These are phyloP conservation scores for Meloidogyne chitwoodi DNA, from an alignment of 1,140 invertebrate species.

Conservation along the genomic window DNA sequence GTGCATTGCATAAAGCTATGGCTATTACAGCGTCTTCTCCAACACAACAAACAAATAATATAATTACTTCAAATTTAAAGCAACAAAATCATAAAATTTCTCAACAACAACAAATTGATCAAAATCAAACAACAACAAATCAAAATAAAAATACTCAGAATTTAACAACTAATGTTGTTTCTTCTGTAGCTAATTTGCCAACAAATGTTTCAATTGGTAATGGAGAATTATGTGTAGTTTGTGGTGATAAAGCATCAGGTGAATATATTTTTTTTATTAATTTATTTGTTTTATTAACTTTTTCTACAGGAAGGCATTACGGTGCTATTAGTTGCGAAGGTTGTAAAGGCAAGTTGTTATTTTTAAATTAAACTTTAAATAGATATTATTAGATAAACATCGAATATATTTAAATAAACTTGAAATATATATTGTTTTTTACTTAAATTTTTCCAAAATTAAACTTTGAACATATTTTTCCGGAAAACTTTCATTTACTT, in stretches of 20 bases:
- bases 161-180: neutral
- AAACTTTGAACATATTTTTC: neutral
- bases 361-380: too few species aligned
- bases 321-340: constrained; percentile 66
- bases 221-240: constrained; percentile 34
- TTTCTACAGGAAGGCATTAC: constrained; percentile 28
- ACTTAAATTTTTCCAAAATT: too few species aligned
- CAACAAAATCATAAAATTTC: neutral
- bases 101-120: neutral
- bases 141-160: neutral
- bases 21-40: neutral
- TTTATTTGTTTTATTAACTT: neutral
- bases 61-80: neutral
- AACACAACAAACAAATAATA: neutral
- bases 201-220: constrained; percentile 5
- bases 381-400: too few species aligned
- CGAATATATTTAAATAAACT: neutral
- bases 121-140: neutral
- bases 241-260: constrained; percentile 38
- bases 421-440: neutral
- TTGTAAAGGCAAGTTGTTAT: constrained; percentile 70
- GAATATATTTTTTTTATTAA: neutral
- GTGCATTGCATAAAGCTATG: neutral
- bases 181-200: neutral
- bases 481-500: neutral